Conservation (phyloP, 2,888 invertebrate genomes). For the Acholoe squamosa region DNA sequence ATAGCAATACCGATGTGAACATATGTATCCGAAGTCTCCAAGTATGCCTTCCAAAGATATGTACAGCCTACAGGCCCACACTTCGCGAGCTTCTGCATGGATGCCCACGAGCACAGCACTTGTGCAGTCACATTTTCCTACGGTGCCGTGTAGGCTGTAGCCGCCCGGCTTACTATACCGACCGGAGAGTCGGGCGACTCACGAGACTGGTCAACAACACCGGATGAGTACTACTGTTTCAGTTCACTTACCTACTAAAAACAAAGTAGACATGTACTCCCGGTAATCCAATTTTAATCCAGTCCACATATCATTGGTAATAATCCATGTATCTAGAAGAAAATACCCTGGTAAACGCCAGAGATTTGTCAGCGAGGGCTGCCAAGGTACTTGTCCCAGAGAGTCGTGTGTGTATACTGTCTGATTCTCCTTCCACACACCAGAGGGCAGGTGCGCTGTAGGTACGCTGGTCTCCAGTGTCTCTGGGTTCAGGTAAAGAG, state of each 20-base stretch:
- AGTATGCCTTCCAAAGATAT: too few species aligned
- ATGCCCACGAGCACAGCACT: too few species aligned
- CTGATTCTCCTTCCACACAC: background rate
- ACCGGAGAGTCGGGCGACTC: background rate
- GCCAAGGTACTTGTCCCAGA: background rate
- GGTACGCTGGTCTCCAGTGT: background rate
- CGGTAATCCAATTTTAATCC: slow-evolving; percentile 37
- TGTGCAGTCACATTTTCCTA: too few species aligned
- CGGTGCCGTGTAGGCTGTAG: too few species aligned
- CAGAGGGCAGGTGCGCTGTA: background rate
- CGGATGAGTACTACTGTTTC: background rate
- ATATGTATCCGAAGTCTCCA: too few species aligned
- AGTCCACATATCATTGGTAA: slow-evolving; percentile 55
- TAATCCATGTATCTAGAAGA: background rate
- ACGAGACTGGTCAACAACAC: background rate
- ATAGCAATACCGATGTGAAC: too few species aligned
- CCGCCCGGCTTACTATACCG: background rate
- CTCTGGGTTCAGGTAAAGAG: too few species aligned
- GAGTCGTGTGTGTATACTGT: background rate
- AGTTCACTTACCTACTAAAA: slow-evolving; percentile 34
- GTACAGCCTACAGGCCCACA: too few species aligned
- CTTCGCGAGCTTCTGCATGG: too few species aligned
- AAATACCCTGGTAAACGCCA: slow-evolving; percentile 15
- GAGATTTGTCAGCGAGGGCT: background rate
- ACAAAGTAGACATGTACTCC: slow-evolving; percentile 34